Conservation (phyloP, 2,888 invertebrate genomes). For the Drosophila antonietae region DNA sequence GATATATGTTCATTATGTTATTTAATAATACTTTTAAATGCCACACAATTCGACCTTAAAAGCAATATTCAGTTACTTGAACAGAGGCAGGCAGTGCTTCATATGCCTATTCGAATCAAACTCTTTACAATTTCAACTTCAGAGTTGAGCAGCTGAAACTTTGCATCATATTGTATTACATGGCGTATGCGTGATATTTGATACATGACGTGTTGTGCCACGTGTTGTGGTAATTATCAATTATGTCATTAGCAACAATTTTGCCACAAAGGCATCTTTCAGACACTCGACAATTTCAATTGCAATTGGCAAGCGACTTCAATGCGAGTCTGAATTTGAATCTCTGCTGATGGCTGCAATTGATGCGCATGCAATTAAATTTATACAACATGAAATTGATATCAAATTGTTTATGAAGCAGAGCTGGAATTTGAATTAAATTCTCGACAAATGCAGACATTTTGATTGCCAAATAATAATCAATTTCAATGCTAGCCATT, state of each 20-base stretch:
- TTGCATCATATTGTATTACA: not conserved
- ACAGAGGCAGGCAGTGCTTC: too few relatives aligned
- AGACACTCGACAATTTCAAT: slow-evolving; percentile 15
- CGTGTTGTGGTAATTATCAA: not conserved
- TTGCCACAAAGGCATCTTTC: slow-evolving; percentile 8
- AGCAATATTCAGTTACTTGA: too few relatives aligned
- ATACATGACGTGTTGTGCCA: not conserved
- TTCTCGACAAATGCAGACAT: not conserved
- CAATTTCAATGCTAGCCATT: not conserved
- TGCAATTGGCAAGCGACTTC: slow-evolving; percentile 5
- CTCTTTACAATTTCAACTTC: too few relatives aligned
- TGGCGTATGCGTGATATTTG: slow-evolving; percentile 1
- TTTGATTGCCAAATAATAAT: slow-evolving; percentile 9
- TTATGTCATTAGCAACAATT: slow-evolving; percentile 1
- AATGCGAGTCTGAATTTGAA: slow-evolving; percentile 4
- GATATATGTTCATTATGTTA: not conserved
- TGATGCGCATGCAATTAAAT: slow-evolving; percentile 40
- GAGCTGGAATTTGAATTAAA: not conserved
- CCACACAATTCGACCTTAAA: too few relatives aligned
- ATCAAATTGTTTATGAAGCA: slow-evolving; percentile 27
- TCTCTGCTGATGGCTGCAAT: slow-evolving; percentile 7
- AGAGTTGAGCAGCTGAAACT: not conserved
- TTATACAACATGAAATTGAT: slow-evolving; percentile 26
- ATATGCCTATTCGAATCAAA: too few relatives aligned
- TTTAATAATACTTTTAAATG: not conserved